Conservation (phyloP, 2,113 vertebrate species). For the Brienomyrus brachyistius region DNA sequence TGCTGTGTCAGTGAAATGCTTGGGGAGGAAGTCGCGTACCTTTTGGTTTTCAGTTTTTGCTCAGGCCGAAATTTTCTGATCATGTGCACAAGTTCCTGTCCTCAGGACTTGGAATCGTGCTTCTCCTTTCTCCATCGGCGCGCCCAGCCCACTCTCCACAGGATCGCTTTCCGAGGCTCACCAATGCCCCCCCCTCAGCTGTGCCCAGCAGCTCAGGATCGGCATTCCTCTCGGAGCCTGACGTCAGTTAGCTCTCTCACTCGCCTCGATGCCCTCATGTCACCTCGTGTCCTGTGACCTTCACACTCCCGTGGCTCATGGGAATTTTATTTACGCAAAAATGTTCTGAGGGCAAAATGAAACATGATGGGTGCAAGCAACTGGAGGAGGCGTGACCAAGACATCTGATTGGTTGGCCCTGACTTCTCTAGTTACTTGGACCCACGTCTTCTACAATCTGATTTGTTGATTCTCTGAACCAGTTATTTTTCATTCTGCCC, state of each 20-base stretch:
- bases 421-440: no score
- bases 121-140: conserved; percentile 9
- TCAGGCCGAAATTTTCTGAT: neutral
- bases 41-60: conserved; percentile 32
- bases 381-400: no score
- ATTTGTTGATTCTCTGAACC: no score
- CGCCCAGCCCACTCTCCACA: conserved; percentile 6
- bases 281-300: neutral
- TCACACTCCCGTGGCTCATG: neutral
- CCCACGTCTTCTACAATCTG: no score
- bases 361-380: neutral
- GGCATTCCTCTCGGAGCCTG: conserved; percentile 41
- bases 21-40: conserved; percentile 68
- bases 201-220: conserved; percentile 68
- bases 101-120: neutral
- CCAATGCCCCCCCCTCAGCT: neutral
- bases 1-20: conserved; percentile 76
- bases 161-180: neutral
- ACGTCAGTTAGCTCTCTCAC: conserved; percentile 32
- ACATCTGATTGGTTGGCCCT: no score
- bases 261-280: conserved; percentile 53
- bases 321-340: neutral
- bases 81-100: neutral
- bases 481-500: no score
- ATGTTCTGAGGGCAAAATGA: neutral